These are phyloP conservation scores for Leptinotarsa undecemlineata DNA, from an alignment of 1,140 invertebrate genomes.

Conservation along the genomic window DNA sequence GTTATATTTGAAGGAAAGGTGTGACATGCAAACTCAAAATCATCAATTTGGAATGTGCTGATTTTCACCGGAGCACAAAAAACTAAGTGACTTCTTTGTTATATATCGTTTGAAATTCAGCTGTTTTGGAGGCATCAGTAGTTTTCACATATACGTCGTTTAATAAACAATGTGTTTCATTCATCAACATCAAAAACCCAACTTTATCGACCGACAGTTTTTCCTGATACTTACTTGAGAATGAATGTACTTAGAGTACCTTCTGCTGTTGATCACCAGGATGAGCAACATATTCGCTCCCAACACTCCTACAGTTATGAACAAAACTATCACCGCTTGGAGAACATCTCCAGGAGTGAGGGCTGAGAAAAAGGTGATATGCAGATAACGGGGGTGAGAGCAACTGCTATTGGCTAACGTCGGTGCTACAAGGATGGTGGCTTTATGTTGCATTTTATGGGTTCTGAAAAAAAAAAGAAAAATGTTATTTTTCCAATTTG, in stretches of 20 bases:
- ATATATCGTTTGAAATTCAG: no score
- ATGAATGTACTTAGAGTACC: conserved; percentile 82
- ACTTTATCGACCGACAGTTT: no score
- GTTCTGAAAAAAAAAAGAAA: background rate
- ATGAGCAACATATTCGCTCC: conserved; percentile 79
- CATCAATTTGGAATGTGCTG: no score
- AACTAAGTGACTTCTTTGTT: no score
- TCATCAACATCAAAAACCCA: no score
- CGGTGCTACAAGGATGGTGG: conserved; percentile 70
- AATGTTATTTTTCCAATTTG: background rate
- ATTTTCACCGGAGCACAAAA: no score
- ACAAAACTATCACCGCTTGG: conserved; percentile 74
- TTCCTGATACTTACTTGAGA: conserved; percentile 67
- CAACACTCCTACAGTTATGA: conserved; percentile 75
- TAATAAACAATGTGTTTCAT: no score
- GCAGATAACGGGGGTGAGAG: conserved; percentile 66
- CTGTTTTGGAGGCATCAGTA: no score
- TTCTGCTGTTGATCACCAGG: conserved; percentile 77
- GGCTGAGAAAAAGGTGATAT: conserved; percentile 62
- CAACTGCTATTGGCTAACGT: conserved; percentile 80
- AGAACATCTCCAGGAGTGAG: conserved; percentile 71
- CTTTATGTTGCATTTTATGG: conserved; percentile 44
- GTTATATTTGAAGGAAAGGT: no score
- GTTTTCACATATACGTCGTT: no score
- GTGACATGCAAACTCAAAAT: no score